Evolutionary conservation across 2,888 invertebrate genomes (phyloP).

Genomic region (Drosophila nr. perissopoda): DNA sequence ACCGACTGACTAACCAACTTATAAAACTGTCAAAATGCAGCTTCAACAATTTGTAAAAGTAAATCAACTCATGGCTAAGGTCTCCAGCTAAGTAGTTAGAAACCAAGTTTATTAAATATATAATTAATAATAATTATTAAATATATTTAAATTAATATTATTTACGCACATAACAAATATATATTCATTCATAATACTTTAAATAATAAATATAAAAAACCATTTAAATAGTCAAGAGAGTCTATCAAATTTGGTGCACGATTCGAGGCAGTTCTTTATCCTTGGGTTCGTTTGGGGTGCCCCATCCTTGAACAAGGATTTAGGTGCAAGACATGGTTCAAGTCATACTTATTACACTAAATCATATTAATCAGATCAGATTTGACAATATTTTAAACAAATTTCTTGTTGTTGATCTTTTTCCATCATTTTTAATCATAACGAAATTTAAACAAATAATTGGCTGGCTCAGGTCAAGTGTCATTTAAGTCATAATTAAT

Average conservation of each 20-base stretch:
- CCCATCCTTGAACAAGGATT: background rate
- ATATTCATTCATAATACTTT: background rate
- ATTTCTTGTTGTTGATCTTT: background rate
- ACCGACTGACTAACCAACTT: slow-evolving; percentile 36
- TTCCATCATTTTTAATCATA: background rate
- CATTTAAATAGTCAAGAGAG: background rate
- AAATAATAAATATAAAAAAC: background rate
- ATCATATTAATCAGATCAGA: too few relatives aligned
- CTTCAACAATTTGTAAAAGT: background rate
- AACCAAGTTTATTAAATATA: background rate
- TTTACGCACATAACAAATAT: background rate
- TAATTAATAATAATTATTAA: background rate
- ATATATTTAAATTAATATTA: background rate
- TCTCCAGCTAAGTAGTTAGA: background rate
- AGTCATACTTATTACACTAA: too few relatives aligned
- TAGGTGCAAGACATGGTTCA: background rate
- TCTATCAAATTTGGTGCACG: background rate
- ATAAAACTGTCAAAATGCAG: slow-evolving; percentile 2
- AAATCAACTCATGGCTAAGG: background rate
- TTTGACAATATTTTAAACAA: fast-evolving
- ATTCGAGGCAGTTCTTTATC: background rate
- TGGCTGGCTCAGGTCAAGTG: background rate
- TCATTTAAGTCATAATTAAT: background rate
- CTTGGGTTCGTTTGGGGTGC: background rate
- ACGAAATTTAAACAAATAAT: background rate